A percentile compares a stretch with the other conserved stretches of the same genome.
Conservation (phyloP, 2,113 vertebrate species). For the Microcebus lehilahytsara region DNA sequence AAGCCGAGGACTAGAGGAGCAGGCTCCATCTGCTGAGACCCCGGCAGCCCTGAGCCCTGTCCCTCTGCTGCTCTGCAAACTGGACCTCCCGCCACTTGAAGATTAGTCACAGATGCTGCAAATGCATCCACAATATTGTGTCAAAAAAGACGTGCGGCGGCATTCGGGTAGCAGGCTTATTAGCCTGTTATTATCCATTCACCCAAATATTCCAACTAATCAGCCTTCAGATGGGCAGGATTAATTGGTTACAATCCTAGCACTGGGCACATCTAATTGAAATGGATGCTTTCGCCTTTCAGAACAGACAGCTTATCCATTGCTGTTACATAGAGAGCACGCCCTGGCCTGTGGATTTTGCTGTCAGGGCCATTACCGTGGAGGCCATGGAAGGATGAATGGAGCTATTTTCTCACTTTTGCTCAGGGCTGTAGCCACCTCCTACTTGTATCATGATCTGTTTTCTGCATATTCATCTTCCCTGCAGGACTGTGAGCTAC, state of each 20-base stretch:
- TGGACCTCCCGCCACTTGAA: not conserved
- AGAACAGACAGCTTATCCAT: slow-evolving; percentile 57
- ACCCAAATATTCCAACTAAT: slow-evolving; percentile 78
- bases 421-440: not conserved
- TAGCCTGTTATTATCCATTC: slow-evolving; percentile 81
- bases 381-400: not conserved
- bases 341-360: not conserved
- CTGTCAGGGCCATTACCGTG: accelerated
- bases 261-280: slow-evolving; percentile 77
- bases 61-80: not conserved
- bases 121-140: slow-evolving; percentile 25
- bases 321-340: not conserved
- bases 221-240: slow-evolving; percentile 82
- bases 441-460: not conserved
- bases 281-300: slow-evolving; percentile 74
- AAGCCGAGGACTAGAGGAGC: not conserved
- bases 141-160: slow-evolving; percentile 23
- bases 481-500: slow-evolving; percentile 2
- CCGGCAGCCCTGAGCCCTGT: not conserved
- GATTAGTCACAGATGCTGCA: slow-evolving; percentile 74
- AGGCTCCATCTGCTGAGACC: not conserved
- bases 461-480: not conserved
- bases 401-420: not conserved
- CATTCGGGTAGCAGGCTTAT: slow-evolving; percentile 57
- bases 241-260: slow-evolving; percentile 81